Evolutionary conservation across 2,113 vertebrate species (phyloP), one percentile per base, ranked within the genome.

Genomic region (Psophia crepitans): DNA sequence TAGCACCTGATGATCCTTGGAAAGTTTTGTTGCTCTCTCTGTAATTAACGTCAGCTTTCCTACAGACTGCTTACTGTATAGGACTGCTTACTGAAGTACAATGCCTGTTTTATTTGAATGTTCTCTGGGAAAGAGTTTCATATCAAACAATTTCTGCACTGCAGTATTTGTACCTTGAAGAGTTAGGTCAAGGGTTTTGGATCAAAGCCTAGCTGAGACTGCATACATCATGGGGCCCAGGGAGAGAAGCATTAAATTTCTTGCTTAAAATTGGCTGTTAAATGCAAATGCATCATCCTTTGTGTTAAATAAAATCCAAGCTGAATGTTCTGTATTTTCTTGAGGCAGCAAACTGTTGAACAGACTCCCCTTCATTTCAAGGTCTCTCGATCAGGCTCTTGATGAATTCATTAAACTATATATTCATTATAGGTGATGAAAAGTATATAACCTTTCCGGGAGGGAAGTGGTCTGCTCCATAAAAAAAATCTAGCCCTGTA

Each of bases 131-230:
- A 96, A 84, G 20, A 57, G 81, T 76, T 93, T 76, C 41, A 7
- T 94, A 93, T 79, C 80, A 95, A 92, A 89, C 89, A 84, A 87
- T 76, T 93, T 54, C 69, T 92, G 57, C 5, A 0, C 68, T 32
- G 9, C 61, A 33, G 48, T 53, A 69, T 90, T 95, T 92, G 90
- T 93, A 89, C 61, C 86, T 95, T 0, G 0, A 68, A 87, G 88
- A 87, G 76, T 69, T 89, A 87, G 92, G 90, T 96, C 74, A 82
- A 91, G 94, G 69, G 65, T 22, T 94, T 95, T 97, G 94, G 92
- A 96, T 87, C 89, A 97, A 97, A 97, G 94, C 94, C 95, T 93
- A 53, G 74, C 86, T 79, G n/a, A 92, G 84, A 30, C 65, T 92
- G 86, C 48, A 49, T 64, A 84, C 65, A 82, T 87, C 92, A 69